Evolutionary conservation across 2,113 vertebrate genomes (phyloP).

Genomic region (Ailuropoda melanoleuca): DNA sequence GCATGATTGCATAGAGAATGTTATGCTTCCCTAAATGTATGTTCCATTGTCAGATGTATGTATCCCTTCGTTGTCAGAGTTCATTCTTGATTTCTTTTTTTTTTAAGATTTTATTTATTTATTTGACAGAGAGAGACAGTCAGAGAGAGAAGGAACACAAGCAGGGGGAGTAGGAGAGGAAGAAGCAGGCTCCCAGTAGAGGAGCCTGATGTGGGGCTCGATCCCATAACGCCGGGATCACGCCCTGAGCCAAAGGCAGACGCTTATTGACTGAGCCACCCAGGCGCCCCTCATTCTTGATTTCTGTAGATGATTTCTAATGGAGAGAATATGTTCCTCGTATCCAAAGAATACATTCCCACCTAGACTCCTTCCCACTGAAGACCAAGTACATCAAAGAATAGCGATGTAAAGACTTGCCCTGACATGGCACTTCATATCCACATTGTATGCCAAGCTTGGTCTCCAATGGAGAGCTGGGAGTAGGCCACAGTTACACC

Average conservation of each 20-base stretch:
- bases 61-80: neutral
- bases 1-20: neutral
- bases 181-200: no score
- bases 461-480: neutral
- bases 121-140: no score
- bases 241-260: no score
- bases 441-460: rapidly evolving
- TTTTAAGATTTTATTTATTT: no score
- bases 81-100: neutral
- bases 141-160: no score
- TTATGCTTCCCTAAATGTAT: neutral
- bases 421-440: neutral
- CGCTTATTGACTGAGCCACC: no score
- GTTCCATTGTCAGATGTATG: neutral
- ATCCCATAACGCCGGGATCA: no score
- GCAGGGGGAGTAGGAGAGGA: no score
- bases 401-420: neutral
- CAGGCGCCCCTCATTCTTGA: no score
- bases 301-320: neutral
- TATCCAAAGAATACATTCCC: neutral
- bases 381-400: neutral
- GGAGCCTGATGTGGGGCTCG: no score
- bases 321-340: neutral
- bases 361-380: neutral
- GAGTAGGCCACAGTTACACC: neutral